Base-by-base conservation (phyloP, 2,113 vertebrate species). In the Porphyrio hochstetteri region DNA sequence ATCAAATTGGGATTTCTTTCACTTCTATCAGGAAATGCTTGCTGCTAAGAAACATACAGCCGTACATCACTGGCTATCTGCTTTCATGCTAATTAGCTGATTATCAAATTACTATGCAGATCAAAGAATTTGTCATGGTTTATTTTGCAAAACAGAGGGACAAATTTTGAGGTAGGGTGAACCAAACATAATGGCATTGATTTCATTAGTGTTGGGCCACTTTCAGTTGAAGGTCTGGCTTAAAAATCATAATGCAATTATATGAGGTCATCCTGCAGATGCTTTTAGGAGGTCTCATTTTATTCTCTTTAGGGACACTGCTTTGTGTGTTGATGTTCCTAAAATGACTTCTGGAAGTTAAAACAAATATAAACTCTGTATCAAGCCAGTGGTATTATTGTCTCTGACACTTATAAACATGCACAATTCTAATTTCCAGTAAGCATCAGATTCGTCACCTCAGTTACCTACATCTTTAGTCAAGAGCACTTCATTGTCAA, bases 401-500 rank as follows among this genome's bases (percentile, higher is more conserved):
- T 50, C 57, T 83, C 82, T 88, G 75, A 56, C 10, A 13, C 68
- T 78, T 57, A 64, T 57, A 69, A 92, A 82, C 61, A 70, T 11
- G 53, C 25, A 46, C 38, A 82, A 48, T 72, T 89, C 50, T 69
- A 3, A 71, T 84, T 94, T 81, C 55, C 53, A 65, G 40, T 72
- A 60, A 90, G 83, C 65, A 87, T 59, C 74, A 42, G 65, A 59
- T 86, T 84, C 89, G 77, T 92, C 72, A 65, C 77, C 88, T 91
- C 57, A 42, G 69, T 76, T 93, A 60, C 87, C 61, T 48, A 3
- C 69, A 68, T 84, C 82, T 92, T 55, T 55, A 96, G 57, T 95
- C 61, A 65, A 94, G 88, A 93, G 83, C 83, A 38, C 92, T 96
- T 89, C 60, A 84, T 11, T 44, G 75, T 64, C 82, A 84, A 16